Percentiles rank a stretch among this genome's conserved stretches.
phyloP scores from a whole-genome alignment of 2,797 vertebrate species.

The Cottoperca gobio region DNA sequence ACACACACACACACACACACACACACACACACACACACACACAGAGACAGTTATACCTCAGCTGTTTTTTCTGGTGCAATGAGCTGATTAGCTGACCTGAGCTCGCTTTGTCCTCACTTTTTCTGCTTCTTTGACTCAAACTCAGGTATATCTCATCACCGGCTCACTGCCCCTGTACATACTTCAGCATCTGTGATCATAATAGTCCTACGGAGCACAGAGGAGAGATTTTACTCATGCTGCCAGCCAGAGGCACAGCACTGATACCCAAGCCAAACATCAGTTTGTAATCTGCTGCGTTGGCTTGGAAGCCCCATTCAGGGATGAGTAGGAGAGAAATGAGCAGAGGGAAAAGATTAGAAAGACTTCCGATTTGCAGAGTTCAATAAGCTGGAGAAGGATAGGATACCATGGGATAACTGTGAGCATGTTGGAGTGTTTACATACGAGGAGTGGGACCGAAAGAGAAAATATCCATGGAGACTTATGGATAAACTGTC shows the following conservation, averaged over 20 bases:
- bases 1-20: conserved; percentile 1
- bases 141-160: conserved; percentile 42
- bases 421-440: conserved; percentile 44
- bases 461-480: conserved; percentile 25
- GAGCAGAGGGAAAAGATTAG: conserved; percentile 60
- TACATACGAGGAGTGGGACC: conserved; percentile 19
- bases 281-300: conserved; percentile 66
- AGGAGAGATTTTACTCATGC: conserved; percentile 48
- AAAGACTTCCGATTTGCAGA: conserved; percentile 36
- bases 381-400: conserved; percentile 43
- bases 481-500: conserved; percentile 59
- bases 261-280: conserved; percentile 55
- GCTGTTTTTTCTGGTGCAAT: conserved; percentile 62
- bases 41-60: conserved; percentile 43
- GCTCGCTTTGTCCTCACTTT: conserved; percentile 34
- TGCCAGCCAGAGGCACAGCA: conserved; percentile 39
- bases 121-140: conserved; percentile 48
- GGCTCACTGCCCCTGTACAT: conserved; percentile 31
- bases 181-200: conserved; percentile 61
- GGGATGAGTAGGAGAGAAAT: conserved; percentile 48
- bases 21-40: conserved; percentile 16
- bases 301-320: conserved; percentile 42
- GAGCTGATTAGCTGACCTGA: conserved; percentile 56
- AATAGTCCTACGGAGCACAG: conserved; percentile 35
- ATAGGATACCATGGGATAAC: conserved; percentile 45